Base-by-base conservation (phyloP, 2,888 invertebrate genomes). In the Leptura quadrifasciata region DNA sequence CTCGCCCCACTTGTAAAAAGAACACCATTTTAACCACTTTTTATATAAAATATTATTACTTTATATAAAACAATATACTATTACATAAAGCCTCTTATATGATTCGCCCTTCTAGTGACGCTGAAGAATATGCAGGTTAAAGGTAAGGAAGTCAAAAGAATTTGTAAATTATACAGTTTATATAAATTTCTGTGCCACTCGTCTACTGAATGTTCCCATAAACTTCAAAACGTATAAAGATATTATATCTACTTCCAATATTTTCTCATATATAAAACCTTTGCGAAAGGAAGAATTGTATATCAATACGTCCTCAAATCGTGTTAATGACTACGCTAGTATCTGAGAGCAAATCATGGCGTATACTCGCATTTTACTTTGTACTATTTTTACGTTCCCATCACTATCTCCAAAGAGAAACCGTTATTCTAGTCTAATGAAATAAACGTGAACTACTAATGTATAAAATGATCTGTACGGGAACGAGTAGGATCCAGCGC, bases 381-480 rank as follows among this genome's bases (percentile, higher is more conserved):
- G 20, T 52, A 52, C 21, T 17, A 65, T 57, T 74, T 76, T 76
- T 72, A 20, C 58, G 61, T 70, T 78, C 72, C 73, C 78, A 74
- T 76, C 71, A 58, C 72, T 65, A 69, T 78, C 74, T 72, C 54
- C 54, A 60, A 18, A 31, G 68, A 67, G 64, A 75, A 64, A 74
- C 80, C 78, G 78, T 80, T 78, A 80, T 77, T 74, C 74, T 57
- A 77, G 72, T 80, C 76, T 80, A 80, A 80, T 78, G 80, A 80
- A 79, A 76, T 72, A 79, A 81, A 79, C 81, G 81, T 81, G 81
- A 79, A 68, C 74, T 72, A 52, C 61, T 60, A 71, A 71, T 71
- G 52, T 17, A 71, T 24, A 71, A 61, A 71, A 71, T 61, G 71
- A 60, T 74, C 57, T 65, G 73, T 52, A 15, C 18, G 58, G 60